Evolutionary conservation across 2,888 invertebrate genomes (phyloP).

Genomic region (Ectobius pallidus): DNA sequence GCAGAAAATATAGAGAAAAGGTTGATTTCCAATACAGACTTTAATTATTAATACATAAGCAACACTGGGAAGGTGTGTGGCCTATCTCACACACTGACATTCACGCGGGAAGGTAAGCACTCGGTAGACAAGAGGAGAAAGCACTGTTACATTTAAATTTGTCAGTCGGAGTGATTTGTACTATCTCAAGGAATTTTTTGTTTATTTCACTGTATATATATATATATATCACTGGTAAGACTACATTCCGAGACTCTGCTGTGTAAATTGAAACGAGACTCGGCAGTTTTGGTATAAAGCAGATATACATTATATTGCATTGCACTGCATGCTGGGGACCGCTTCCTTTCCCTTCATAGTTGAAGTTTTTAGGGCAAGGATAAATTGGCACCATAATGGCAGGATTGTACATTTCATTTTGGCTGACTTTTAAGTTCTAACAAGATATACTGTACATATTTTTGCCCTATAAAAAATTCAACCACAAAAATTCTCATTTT

Average conservation of each 20-base stretch:
- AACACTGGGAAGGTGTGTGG: constrained; percentile 36
- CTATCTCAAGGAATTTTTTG: constrained; percentile 56
- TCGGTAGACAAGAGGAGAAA: constrained; percentile 32
- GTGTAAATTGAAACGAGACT: constrained; percentile 29
- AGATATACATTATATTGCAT: constrained; percentile 33
- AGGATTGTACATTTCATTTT: constrained; percentile 39
- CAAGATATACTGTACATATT: constrained; percentile 8
- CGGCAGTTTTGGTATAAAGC: constrained; percentile 38
- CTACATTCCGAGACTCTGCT: constrained; percentile 37
- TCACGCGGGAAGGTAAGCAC: constrained; percentile 35
- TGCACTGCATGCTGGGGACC: constrained; percentile 34
- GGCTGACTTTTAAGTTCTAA: constrained; percentile 29
- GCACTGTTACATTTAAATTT: constrained; percentile 36
- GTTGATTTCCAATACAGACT: constrained; percentile 36
- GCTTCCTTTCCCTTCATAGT: constrained; percentile 1
- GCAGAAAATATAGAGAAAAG: no score
- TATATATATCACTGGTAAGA: constrained; percentile 39
- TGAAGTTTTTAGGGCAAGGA: constrained; percentile 8
- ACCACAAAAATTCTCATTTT: constrained; percentile 29
- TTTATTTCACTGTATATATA: constrained; percentile 20
- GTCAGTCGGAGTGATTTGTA: constrained; percentile 52
- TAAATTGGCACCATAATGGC: constrained; percentile 43
- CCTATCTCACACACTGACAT: constrained; percentile 30
- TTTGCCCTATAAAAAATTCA: constrained; percentile 19
- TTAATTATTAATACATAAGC: constrained; percentile 43